Percentiles rank a stretch among this genome's conserved stretches.
Evolutionary conservation across 1,140 invertebrate genomes (phyloP).

Genomic region (Atta texana): DNA sequence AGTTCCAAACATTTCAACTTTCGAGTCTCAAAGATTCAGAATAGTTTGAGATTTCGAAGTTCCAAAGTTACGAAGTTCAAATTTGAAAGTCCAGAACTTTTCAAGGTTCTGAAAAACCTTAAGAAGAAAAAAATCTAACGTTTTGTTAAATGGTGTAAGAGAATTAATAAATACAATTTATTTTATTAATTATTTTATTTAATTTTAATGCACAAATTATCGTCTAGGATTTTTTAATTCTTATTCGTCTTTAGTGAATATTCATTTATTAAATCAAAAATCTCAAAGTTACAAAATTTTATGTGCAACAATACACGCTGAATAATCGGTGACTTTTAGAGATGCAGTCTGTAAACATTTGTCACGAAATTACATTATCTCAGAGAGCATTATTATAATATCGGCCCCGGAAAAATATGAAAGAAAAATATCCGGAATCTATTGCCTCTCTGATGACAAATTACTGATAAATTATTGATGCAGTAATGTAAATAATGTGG

Average conservation of each 20-base stretch:
- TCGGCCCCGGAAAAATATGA: neutral
- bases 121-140: no score
- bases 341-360: neutral
- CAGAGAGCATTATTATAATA: no score
- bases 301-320: neutral
- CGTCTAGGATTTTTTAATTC: no score
- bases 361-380: neutral
- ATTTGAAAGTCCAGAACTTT: neutral
- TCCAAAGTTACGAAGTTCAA: neutral
- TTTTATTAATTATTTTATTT: no score
- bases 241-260: no score
- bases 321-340: neutral
- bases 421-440: conserved; percentile 14
- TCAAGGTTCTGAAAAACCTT: no score
- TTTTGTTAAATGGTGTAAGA: no score
- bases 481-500: conserved; percentile 36
- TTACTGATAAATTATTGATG: conserved; percentile 60
- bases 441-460: conserved; percentile 36
- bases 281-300: neutral
- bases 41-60: neutral
- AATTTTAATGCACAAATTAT: no score
- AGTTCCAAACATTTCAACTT: neutral
- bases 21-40: neutral
- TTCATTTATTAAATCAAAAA: neutral
- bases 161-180: no score